These are phyloP conservation scores for Eupithecia pulchellata DNA, from an alignment of 2,888 invertebrate genomes.

Conservation along the genomic window DNA sequence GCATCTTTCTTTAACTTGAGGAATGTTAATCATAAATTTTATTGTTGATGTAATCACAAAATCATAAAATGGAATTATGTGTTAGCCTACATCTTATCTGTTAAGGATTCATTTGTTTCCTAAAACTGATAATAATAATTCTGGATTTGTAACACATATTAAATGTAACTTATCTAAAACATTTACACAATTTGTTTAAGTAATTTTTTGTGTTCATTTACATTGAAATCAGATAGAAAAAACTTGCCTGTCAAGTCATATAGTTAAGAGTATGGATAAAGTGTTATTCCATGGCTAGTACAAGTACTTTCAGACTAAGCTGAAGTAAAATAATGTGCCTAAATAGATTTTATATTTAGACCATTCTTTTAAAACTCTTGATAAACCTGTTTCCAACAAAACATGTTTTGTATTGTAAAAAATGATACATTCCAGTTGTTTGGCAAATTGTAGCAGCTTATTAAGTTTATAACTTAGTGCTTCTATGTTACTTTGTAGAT, in stretches of 20 bases:
- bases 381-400: neutral
- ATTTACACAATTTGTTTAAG: neutral
- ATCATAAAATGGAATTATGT: conserved; percentile 11
- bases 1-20: neutral
- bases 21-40: neutral
- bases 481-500: neutral
- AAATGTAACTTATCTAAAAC: neutral
- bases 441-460: neutral
- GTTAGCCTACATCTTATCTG: conserved; percentile 25
- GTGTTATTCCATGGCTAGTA: conserved; percentile 15
- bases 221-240: neutral
- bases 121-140: conserved; percentile 18
- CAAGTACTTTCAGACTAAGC: conserved; percentile 22
- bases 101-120: conserved; percentile 12
- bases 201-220: neutral
- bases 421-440: conserved; percentile 1
- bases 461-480: neutral
- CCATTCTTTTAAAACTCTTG: neutral
- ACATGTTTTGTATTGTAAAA: conserved; percentile 16
- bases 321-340: conserved; percentile 23
- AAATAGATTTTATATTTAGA: conserved; percentile 9
- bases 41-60: conserved; percentile 15
- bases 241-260: conserved; percentile 1
- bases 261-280: conserved; percentile 13
- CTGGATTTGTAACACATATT: conserved; percentile 14